Base-by-base conservation (phyloP, 2,888 invertebrate species). In the Geophilus truncorum region DNA sequence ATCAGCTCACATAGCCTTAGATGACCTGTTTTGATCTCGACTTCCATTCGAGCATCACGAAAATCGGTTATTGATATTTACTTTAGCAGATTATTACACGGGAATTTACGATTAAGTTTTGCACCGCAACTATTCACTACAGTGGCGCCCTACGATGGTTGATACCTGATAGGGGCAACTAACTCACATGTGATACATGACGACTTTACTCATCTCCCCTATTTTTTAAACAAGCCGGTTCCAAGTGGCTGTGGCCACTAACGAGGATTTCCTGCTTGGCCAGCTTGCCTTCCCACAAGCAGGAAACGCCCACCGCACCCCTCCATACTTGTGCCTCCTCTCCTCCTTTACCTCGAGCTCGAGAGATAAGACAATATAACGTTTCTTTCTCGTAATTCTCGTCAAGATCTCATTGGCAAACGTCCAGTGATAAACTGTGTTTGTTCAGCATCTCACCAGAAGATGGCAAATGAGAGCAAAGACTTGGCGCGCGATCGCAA, bases 231-330 rank as follows among this genome's bases (percentile, higher is more conserved):
- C n/a, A 57, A 57, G 57, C 57, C 57, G 18, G 57, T 57, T 57
- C 57, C 36, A 40, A 40, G 36, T 40, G 36, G 36, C 36, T 40
- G 36, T 40, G 36, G 36, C 36, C 18, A 57, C 57, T 57, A 57
- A 57, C 57, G 57, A 57, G 57, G 57, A 57, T 57, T 57, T 57
- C 57, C 57, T 57, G 23, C 57, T 57, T 57, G 57, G 57, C 57
- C 57, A 57, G 57, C 57, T 23, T 57, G 57, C 57, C 18, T 21
- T 57, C 23, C 57, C 57, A 57, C 57, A 57, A 23, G 57, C 57
- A 57, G 57, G 57, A 57, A 57, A 57, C 57, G 23, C 57, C 57
- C 21, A 57, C 57, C 57, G 7, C 21, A 57, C 57, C 57, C 57
- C 23, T 57, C 23, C 57, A 2, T 21, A 2, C 1, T 57, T 57